Percentiles rank a stretch among this genome's conserved stretches.
These are phyloP conservation scores for Dichetophora obliterata DNA, from an alignment of 2,888 invertebrate species.

Conservation along the genomic window DNA sequence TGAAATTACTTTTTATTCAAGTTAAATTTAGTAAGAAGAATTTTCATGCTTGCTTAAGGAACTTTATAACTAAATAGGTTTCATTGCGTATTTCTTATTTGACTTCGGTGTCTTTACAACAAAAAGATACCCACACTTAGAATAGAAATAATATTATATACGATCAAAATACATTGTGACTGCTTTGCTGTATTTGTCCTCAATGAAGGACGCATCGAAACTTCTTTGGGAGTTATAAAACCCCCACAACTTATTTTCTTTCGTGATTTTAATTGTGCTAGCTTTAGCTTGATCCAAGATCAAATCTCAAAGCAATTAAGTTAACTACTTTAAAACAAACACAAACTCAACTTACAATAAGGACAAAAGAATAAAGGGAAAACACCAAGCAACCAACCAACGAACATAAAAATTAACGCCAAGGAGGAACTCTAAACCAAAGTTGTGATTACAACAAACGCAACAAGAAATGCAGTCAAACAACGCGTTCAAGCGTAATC, in stretches of 20 bases:
- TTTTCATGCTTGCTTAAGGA: too few species aligned
- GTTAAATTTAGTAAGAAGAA: too few species aligned
- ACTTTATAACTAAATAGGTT: too few species aligned
- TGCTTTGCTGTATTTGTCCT: background rate
- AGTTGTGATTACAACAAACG: background rate
- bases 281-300: constrained; percentile 10
- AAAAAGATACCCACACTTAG: too few species aligned
- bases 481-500: background rate
- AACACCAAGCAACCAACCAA: background rate
- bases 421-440: background rate
- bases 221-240: background rate
- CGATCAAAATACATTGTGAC: too few species aligned
- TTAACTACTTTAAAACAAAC: constrained; percentile 14
- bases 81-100: too few species aligned
- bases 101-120: too few species aligned
- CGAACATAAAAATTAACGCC: background rate
- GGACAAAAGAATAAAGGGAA: background rate
- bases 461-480: background rate
- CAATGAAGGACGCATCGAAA: background rate
- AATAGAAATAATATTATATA: too few species aligned
- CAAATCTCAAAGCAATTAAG: constrained; percentile 30
- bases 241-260: background rate
- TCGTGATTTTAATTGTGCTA: constrained; percentile 7
- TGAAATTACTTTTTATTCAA: too few species aligned
- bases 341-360: background rate